Base-by-base conservation (phyloP, 2,888 invertebrate genomes). In the Helobdella robusta region DNA sequence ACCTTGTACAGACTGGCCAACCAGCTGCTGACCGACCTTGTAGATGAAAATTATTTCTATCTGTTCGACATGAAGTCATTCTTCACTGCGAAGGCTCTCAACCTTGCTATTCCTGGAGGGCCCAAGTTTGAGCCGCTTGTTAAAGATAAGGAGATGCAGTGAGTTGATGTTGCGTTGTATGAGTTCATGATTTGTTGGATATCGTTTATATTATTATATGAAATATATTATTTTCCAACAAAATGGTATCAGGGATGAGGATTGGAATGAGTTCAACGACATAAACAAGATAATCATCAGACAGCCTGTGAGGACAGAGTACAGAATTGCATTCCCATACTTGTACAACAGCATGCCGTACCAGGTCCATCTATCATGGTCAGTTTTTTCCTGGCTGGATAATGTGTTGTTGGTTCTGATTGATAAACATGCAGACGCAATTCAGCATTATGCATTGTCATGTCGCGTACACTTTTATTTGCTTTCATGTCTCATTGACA, bases 231-330 rank as follows among this genome's bases (percentile, higher is more conserved):
- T 1, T 18, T 2, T 52, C 0, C 25, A 23, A 20, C 15, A 18
- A 40, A 15, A 15, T 15, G 28, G 60, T 32, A 25, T 25, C 74
- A 88, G 91, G 1, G 98, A 99, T 82, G 98, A 99, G 82, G 98
- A 99, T 79, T 99, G 98, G 98, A 99, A 99, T 82, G 98, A 99
- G 82, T 99, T 99, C 77, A 99, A 99, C 82, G 98, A 99, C 77
- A 98, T 99, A 73, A 98, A 99, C 80, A 99, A 99, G 82, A 97
- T 99, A 74, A 99, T 99, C 70, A 98, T 99, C 73, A 84, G 98
- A 8, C 97, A 98, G 77, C 97, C 97, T 2, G 91, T 99, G 72
- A 85, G 98, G 70, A 99, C 98, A 0, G 98, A 99, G 80, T 99
- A 99, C 79, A 86, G 98, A 72, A 99, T 99, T 76, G 98, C 98